These are phyloP conservation scores for Odontesthes bonariensis DNA, from an alignment of 2,113 vertebrate genomes.

Conservation along the genomic window DNA sequence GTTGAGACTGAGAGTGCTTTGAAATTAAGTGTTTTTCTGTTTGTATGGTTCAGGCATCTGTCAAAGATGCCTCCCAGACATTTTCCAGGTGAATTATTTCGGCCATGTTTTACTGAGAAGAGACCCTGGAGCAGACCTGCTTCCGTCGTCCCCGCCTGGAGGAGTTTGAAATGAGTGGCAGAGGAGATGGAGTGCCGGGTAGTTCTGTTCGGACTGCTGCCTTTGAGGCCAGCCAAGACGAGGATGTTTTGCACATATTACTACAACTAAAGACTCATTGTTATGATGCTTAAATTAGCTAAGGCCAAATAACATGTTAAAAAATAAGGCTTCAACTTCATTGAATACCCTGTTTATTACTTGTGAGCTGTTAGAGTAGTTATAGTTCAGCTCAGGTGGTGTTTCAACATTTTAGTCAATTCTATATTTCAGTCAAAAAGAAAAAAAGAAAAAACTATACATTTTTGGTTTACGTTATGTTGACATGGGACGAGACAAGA, in stretches of 20 bases:
- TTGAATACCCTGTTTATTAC: neutral
- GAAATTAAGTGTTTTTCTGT: neutral
- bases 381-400: neutral
- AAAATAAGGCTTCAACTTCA: neutral
- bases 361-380: neutral
- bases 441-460: too few relatives aligned
- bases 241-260: neutral
- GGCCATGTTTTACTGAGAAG: conserved; percentile 4
- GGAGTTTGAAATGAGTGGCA: neutral
- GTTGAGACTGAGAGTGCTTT: neutral
- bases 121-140: neutral
- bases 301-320: neutral
- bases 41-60: neutral
- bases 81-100: conserved; percentile 7
- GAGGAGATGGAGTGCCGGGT: neutral
- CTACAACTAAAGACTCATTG: neutral
- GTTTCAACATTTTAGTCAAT: neutral
- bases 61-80: conserved; percentile 3
- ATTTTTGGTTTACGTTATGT: too few relatives aligned
- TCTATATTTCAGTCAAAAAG: too few relatives aligned
- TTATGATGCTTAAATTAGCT: neutral
- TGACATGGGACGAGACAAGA: neutral
- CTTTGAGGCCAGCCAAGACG: neutral
- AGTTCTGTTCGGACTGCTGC: neutral
- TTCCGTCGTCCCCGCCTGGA: neutral